Percentiles rank a stretch among this genome's conserved stretches.
Conservation (phyloP, 2,888 invertebrate species). For the Acheta domesticus region DNA sequence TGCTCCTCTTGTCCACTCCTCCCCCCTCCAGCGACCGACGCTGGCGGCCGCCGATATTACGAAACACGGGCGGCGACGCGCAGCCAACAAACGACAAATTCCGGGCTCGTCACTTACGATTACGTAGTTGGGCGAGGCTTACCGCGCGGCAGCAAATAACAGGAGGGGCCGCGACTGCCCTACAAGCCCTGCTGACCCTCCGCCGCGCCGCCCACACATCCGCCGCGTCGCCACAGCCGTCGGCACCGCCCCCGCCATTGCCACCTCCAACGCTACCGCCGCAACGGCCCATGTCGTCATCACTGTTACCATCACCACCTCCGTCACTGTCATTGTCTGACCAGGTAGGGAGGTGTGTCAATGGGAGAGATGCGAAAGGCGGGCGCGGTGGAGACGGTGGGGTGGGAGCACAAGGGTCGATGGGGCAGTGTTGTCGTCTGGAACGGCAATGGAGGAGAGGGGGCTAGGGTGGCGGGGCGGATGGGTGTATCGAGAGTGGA, state of each 20-base stretch:
- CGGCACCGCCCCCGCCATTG: neutral
- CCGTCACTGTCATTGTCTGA: no score
- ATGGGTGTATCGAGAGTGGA: no score
- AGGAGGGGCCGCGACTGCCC: conserved; percentile 18
- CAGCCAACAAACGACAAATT: conserved; percentile 41
- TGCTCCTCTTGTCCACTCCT: neutral
- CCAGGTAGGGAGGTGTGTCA: no score
- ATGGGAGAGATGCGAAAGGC: no score
- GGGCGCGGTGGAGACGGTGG: no score
- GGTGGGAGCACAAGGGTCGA: no score
- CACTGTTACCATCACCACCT: no score
- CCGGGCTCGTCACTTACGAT: conserved; percentile 43
- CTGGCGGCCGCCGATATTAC: conserved; percentile 32
- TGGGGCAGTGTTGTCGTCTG: no score
- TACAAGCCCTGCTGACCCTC: conserved; percentile 3
- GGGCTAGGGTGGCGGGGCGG: no score
- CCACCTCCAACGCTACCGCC: neutral
- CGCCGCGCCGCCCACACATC: neutral
- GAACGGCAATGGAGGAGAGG: no score
- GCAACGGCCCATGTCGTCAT: no score
- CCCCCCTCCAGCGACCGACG: neutral
- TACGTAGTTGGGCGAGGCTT: conserved; percentile 36
- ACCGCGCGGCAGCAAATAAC: conserved; percentile 33
- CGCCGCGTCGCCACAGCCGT: neutral
- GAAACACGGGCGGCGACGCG: conserved; percentile 39